Conservation (phyloP, 2,113 vertebrate genomes). For the Pteropus alecto region DNA sequence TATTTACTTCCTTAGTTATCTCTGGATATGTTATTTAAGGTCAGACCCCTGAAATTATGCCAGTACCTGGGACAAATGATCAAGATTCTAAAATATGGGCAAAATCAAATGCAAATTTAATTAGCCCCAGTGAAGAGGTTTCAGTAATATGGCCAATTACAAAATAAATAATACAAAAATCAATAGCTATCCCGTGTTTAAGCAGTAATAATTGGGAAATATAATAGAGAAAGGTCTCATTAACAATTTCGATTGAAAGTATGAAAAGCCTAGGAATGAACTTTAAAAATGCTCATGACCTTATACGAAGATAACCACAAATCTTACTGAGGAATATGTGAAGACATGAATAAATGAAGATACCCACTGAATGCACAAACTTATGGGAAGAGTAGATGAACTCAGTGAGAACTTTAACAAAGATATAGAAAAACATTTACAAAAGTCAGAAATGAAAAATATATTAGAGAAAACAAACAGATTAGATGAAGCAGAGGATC, state of each 20-base stretch:
- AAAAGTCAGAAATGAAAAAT: too few relatives aligned
- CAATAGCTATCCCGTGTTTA: slow-evolving; percentile 42
- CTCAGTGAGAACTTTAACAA: too few relatives aligned
- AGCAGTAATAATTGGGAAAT: slow-evolving; percentile 45
- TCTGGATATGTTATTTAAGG: slow-evolving; percentile 35
- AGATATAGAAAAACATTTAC: too few relatives aligned
- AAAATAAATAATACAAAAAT: slow-evolving; percentile 63
- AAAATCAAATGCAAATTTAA: slow-evolving; percentile 62
- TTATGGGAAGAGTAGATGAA: too few relatives aligned
- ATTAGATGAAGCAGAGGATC: too few relatives aligned
- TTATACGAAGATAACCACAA: slow-evolving; percentile 8
- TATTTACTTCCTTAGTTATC: slow-evolving; percentile 45
- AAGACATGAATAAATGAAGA: slow-evolving; percentile 12
- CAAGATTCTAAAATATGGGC: slow-evolving; percentile 21
- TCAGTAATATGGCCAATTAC: slow-evolving; percentile 36
- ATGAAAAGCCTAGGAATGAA: slow-evolving; percentile 9
- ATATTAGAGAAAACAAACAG: too few relatives aligned
- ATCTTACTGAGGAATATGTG: slow-evolving; percentile 3
- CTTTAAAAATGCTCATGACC: slow-evolving; percentile 7
- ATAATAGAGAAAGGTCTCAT: slow-evolving; percentile 6
- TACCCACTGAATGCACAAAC: background rate
- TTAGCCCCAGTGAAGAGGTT: slow-evolving; percentile 44
- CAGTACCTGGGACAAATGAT: slow-evolving; percentile 38
- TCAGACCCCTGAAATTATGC: slow-evolving; percentile 40
- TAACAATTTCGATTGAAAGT: slow-evolving; percentile 46